phyloP scores from a whole-genome alignment of 2,797 vertebrate species.

The Enoplosus armatus region DNA sequence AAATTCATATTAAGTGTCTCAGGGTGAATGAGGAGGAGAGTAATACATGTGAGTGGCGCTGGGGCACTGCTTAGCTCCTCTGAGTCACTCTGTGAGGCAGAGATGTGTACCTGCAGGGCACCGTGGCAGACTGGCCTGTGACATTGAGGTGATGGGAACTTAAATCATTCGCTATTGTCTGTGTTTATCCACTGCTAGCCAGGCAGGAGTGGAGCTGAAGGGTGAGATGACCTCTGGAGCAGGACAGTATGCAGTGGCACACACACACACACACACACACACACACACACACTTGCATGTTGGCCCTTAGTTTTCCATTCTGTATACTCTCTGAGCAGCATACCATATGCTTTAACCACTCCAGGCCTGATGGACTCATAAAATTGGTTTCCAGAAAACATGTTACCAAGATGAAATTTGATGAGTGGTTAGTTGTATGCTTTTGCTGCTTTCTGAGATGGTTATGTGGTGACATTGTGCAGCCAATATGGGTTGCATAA shows the following conservation, averaged over 20 bases:
- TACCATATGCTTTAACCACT: constrained; percentile 20
- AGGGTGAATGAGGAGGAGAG: background rate
- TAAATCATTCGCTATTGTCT: constrained; percentile 54
- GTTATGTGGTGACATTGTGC: background rate
- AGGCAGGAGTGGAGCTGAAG: constrained; percentile 24
- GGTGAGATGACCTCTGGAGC: constrained; percentile 35
- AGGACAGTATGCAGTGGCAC: constrained; percentile 1
- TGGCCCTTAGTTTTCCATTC: constrained; percentile 7
- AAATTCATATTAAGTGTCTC: no score
- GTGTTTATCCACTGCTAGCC: constrained; percentile 42
- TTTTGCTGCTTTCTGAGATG: constrained; percentile 16
- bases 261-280: background rate
- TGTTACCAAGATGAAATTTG: constrained; percentile 30
- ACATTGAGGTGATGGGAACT: constrained; percentile 58
- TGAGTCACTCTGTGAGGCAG: constrained; percentile 30
- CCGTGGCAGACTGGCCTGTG: constrained; percentile 31
- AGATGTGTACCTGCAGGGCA: constrained; percentile 23
- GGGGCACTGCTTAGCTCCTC: constrained; percentile 10
- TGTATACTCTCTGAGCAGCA: constrained; percentile 8
- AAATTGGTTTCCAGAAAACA: constrained; percentile 23
- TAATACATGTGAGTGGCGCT: constrained; percentile 18
- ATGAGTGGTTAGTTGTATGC: constrained; percentile 21
- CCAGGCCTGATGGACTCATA: constrained; percentile 11
- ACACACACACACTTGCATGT: background rate
- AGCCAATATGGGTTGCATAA: background rate